phyloP scores from a whole-genome alignment of 1,140 invertebrate species.

The Leptinotarsa undecemlineata region DNA sequence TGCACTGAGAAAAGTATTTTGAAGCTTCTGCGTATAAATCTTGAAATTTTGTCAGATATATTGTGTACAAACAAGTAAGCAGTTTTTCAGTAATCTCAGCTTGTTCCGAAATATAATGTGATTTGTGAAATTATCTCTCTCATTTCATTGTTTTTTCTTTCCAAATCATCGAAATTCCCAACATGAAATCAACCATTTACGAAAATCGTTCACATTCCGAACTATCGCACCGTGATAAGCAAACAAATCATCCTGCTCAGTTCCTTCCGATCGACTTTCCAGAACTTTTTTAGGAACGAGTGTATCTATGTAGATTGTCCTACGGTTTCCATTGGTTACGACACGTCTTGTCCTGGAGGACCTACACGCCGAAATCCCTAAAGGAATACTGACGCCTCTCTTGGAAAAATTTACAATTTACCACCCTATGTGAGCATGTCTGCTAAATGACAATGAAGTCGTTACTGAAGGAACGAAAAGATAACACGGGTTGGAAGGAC shows the following conservation, averaged over 20 bases:
- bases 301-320: constrained; percentile 35
- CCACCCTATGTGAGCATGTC: constrained; percentile 32
- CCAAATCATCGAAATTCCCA: no score
- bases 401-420: constrained; percentile 38
- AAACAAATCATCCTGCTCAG: neutral
- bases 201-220: no score
- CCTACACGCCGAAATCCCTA: constrained; percentile 31
- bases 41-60: no score
- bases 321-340: constrained; percentile 36
- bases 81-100: no score
- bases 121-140: no score
- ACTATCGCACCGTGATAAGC: neutral
- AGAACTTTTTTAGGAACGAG: constrained; percentile 18
- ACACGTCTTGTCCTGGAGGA: constrained; percentile 36
- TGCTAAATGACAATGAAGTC: constrained; percentile 36
- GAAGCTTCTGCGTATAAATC: no score
- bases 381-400: constrained; percentile 29
- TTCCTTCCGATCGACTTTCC: constrained; percentile 28
- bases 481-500: constrained; percentile 4
- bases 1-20: no score
- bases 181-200: no score
- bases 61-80: no score
- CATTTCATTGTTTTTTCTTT: no score
- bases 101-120: no score
- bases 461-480: neutral